Percentiles rank a stretch among this genome's conserved stretches.
These are phyloP conservation scores for Nasonia vitripennis DNA, from an alignment of 1,140 invertebrate species.

Conservation along the genomic window DNA sequence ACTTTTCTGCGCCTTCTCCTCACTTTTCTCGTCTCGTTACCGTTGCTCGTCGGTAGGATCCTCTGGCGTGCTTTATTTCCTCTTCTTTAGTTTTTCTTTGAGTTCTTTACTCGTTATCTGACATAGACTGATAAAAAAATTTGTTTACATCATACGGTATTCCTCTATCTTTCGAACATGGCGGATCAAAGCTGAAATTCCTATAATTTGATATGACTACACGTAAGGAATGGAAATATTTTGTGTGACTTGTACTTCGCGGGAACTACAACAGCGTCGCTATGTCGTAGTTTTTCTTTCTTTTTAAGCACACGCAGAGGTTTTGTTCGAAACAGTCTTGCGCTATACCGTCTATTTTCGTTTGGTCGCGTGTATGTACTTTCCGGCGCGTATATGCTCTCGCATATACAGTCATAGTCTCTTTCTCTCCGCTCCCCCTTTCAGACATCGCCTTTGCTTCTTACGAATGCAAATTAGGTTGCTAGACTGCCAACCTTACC, in stretches of 20 bases:
- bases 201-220: not conserved
- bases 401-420: not conserved
- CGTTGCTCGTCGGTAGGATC: not conserved
- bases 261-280: not conserved
- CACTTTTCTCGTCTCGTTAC: not conserved
- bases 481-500: conserved; percentile 35
- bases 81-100: not conserved
- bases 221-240: too few relatives aligned
- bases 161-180: not conserved
- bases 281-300: not conserved
- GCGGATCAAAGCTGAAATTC: not conserved
- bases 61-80: too few relatives aligned
- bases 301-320: not conserved
- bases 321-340: not conserved
- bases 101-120: not conserved
- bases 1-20: conserved; percentile 8
- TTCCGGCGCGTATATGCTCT: not conserved
- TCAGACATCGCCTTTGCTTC: conserved; percentile 31
- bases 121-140: not conserved
- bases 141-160: not conserved
- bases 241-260: not conserved
- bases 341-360: not conserved
- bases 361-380: not conserved
- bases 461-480: conserved; percentile 50
- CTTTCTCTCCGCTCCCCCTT: not conserved